Evolutionary conservation across 2,888 invertebrate genomes (phyloP).

Genomic region (Sinotaia quadrata): DNA sequence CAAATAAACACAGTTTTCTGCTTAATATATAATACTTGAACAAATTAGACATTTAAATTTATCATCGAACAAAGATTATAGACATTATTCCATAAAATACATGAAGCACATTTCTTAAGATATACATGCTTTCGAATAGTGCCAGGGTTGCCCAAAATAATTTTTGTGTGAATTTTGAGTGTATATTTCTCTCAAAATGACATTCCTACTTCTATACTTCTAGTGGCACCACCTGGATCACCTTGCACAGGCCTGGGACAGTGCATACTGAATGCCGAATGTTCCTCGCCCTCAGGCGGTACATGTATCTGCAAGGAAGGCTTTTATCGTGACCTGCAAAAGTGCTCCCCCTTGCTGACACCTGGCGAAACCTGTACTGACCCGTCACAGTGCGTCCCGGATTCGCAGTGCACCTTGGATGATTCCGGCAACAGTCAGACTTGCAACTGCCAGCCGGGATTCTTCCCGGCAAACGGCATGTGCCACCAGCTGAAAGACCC

Average conservation of each 20-base stretch:
- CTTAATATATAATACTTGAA: too few relatives aligned
- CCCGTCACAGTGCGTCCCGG: conserved; percentile 21
- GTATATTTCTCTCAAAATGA: too few relatives aligned
- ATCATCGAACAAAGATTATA: too few relatives aligned
- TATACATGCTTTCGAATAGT: too few relatives aligned
- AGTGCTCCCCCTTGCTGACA: conserved; percentile 10
- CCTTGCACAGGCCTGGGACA: conserved; percentile 19
- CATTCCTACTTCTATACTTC: too few relatives aligned
- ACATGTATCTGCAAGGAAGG: conserved; percentile 17
- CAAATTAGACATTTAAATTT: too few relatives aligned
- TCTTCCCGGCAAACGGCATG: conserved; percentile 17
- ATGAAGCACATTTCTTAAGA: too few relatives aligned
- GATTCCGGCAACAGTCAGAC: conserved; percentile 11
- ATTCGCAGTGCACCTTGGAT: conserved; percentile 13
- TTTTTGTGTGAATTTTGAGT: too few relatives aligned
- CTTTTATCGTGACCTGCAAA: conserved; percentile 12
- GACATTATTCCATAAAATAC: too few relatives aligned
- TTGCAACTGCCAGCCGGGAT: conserved; percentile 29
- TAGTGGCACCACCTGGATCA: conserved; percentile 30
- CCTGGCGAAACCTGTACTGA: conserved; percentile 18
- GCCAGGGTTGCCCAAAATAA: too few relatives aligned
- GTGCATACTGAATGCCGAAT: conserved; percentile 32
- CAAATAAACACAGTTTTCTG: too few relatives aligned
- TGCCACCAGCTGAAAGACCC: conserved; percentile 32
- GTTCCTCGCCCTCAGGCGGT: background rate